Evolutionary conservation across 2,113 vertebrate genomes (phyloP), one percentile per base, ranked within the genome.

Genomic region (Misgurnus anguillicaudatus): DNA sequence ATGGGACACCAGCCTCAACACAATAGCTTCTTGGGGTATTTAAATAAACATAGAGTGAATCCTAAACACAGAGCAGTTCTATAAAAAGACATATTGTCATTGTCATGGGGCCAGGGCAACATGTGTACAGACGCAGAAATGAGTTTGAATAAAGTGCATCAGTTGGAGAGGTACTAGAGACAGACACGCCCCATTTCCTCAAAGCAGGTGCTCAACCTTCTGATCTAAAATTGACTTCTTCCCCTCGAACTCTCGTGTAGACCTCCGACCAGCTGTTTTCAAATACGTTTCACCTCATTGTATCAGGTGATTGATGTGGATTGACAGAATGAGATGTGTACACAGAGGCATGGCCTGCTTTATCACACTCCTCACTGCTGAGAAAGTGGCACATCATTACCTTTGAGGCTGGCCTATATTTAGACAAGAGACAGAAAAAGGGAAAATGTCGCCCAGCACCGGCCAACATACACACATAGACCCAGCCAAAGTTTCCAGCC

Each of bases 401-500:
- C 75, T 84, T 72, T 61, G 75, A 84, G 76, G 83, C 83, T 79
- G 65, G 41, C 36, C 79, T 84, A 84, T 81, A 76, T 84, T 65
- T 84, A 81, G 70, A 63, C 63, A 16, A 5, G 63, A 48, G 53
- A 39, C 79, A 75, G 70, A 81, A 77, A 72, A 75, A 84, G 69
- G 63, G 79, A 31, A 51, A 64, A 75, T 75, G 42, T 51, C 75
- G 64, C 58, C n/a, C 57, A 41, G 64, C 77, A 58, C 42, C 77
- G 55, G 60, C 64, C 72, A 65, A 51, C 36, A 80, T 66, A 81
- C 47, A 80, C 60, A 60, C 10, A 41, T 48, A 51, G 58, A 82
- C 36, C 62, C 48, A 71, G 77, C 70, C 57, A 53, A 10, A 74
- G 69, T 78, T 82, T 82, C 76, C 76, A 75, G 62, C 24, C 39